These are phyloP conservation scores for Noctua janthe DNA, from an alignment of 2,888 invertebrate genomes.

Conservation along the genomic window DNA sequence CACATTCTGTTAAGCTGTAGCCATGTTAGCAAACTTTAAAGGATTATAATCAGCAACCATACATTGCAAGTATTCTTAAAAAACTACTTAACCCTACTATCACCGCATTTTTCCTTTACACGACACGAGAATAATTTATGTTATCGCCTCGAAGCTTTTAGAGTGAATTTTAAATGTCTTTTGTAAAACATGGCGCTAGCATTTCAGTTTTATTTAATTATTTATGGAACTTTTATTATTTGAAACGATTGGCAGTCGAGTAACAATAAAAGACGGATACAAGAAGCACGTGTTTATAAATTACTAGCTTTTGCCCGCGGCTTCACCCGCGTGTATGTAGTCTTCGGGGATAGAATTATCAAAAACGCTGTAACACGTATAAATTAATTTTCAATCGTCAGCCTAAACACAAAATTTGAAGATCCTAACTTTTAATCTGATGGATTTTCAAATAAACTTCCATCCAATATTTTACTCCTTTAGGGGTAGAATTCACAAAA, in stretches of 20 bases:
- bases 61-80: constrained; percentile 18
- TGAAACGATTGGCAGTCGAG: neutral
- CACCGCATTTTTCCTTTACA: constrained; percentile 29
- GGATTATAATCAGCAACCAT: neutral
- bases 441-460: too few species aligned
- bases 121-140: constrained; percentile 45
- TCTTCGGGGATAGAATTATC: too few species aligned
- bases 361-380: too few species aligned
- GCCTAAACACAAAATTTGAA: too few species aligned
- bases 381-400: too few species aligned
- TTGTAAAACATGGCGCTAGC: constrained; percentile 31
- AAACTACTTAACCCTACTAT: constrained; percentile 19
- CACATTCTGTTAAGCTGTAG: neutral
- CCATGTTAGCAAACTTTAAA: neutral
- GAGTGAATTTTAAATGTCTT: constrained; percentile 44
- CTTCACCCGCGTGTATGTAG: too few species aligned
- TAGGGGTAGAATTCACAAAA: too few species aligned
- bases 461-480: too few species aligned
- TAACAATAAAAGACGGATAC: neutral
- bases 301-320: too few species aligned
- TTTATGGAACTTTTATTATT: neutral
- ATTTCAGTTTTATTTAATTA: constrained; percentile 25
- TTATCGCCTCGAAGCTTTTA: constrained; percentile 38
- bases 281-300: neutral
- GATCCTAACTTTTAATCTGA: too few species aligned